Base-by-base conservation (phyloP, 2,797 vertebrate species). In the Pseudochirops cupreus region DNA sequence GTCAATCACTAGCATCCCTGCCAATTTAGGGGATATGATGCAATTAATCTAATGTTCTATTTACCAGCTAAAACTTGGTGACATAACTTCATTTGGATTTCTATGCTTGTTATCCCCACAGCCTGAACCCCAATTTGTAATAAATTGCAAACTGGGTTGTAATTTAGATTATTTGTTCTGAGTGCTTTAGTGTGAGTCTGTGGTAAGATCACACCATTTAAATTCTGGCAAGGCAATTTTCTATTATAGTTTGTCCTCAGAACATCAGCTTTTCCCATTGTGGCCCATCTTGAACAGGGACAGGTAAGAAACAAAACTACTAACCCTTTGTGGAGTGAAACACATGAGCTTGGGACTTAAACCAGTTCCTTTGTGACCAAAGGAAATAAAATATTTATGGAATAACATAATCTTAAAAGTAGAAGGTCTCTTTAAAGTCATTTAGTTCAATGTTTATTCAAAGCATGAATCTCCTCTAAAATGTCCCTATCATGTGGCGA, bases 1-100 rank as follows among this genome's bases (percentile, higher is more conserved):
- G 39, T 82, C 39, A 46, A 46, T 46, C 7, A 74, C 16, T 21
- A 46, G 39, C 39, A 46, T 82, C 7, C n/a, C 21, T 82, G 74
- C 21, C 39, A 82, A 26, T 94, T 94, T 29, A 96, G 96, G 97
- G 97, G 95, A 95, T 92, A 58, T 39, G 46, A 29, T 92, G 3
- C 56, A 94, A 95, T 95, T 95, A 95, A 58, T 96, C n/a, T 74
- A 96, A 31, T 50, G 57, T 58, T 59, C 56, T 90, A 55, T 59
- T 94, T 91, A 93, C 95, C 74, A 62, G 74, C 91, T 96, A 96
- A 95, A 97, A n/a, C 59, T 2, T 0, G 1, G 0, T 10, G 56
- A 29, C 13, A 91, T 5, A 11, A 52, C 14, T 91, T 18, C 52
- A 4, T 1, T 62, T 52, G 58, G 46, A n/a, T 4, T 29, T 94